Percentiles rank a stretch among this genome's conserved stretches.
These are phyloP conservation scores for Chaunax sp. DNA, from an alignment of 2,797 vertebrate genomes.

Conservation along the genomic window DNA sequence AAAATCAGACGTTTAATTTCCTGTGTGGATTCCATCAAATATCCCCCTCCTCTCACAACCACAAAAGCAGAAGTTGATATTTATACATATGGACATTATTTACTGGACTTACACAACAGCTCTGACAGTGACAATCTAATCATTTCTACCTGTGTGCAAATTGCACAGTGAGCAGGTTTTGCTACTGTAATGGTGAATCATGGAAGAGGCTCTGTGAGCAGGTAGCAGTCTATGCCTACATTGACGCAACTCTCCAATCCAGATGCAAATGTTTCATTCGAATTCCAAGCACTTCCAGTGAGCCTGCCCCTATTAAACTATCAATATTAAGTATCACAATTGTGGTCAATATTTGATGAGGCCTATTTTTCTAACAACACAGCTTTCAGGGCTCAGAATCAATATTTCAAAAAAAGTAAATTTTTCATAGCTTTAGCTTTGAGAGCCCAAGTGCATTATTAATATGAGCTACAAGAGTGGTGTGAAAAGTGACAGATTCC, in stretches of 20 bases:
- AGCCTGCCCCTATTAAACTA: constrained; percentile 69
- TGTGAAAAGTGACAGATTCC: constrained; percentile 73
- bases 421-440: constrained; percentile 79
- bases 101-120: constrained; percentile 59
- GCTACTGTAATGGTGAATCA: constrained; percentile 19
- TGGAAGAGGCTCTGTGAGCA: constrained; percentile 33
- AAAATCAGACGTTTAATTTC: constrained; percentile 37
- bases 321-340: constrained; percentile 78
- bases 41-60: constrained; percentile 11
- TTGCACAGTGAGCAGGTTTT: constrained; percentile 71
- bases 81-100: constrained; percentile 60
- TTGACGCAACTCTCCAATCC: constrained; percentile 33
- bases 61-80: constrained; percentile 32
- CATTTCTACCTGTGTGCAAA: constrained; percentile 46
- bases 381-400: constrained; percentile 77
- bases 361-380: constrained; percentile 81
- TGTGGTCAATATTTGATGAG: constrained; percentile 79
- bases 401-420: constrained; percentile 80
- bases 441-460: constrained; percentile 82
- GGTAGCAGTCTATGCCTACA: constrained; percentile 28
- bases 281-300: constrained; percentile 34
- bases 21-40: constrained; percentile 23
- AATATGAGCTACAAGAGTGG: constrained; percentile 67
- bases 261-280: constrained; percentile 36
- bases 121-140: constrained; percentile 49